phyloP scores from a whole-genome alignment of 1,140 invertebrate species.

The Trichonephila clavipes region DNA sequence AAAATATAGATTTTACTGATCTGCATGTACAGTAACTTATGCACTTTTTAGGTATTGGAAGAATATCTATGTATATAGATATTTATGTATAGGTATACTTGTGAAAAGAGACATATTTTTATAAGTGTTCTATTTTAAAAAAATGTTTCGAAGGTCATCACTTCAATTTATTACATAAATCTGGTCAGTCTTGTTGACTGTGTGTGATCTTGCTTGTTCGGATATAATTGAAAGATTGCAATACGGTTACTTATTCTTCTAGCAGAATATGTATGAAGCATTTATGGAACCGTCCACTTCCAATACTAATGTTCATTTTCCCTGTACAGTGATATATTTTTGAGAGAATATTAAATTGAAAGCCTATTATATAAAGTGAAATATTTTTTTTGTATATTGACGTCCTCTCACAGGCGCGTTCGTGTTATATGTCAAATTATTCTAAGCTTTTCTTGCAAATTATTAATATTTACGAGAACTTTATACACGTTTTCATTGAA shows the following conservation, averaged over 20 bases:
- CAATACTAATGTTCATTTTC: background rate
- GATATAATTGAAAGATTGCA: background rate
- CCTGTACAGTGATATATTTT: background rate
- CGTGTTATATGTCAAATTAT: background rate
- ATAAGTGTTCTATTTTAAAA: constrained; percentile 36
- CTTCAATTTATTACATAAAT: constrained; percentile 24
- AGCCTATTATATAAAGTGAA: background rate
- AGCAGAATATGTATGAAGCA: background rate
- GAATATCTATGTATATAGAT: constrained; percentile 53
- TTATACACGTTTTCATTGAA: background rate
- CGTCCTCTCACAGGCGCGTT: too few species aligned
- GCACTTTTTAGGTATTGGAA: constrained; percentile 65
- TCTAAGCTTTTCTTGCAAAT: background rate
- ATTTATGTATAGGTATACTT: constrained; percentile 53
- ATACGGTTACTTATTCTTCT: background rate
- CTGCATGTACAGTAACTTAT: constrained; percentile 65
- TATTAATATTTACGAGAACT: background rate
- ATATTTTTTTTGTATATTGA: too few species aligned
- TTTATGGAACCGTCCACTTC: background rate
- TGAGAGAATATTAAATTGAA: constrained; percentile 2
- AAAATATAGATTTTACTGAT: constrained; percentile 32
- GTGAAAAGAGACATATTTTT: constrained; percentile 43
- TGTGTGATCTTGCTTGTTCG: background rate
- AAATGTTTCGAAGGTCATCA: background rate
- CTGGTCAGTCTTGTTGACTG: constrained; percentile 17